Evolutionary conservation across 1,140 invertebrate species (phyloP).

Genomic region (Macrostomum lignano): DNA sequence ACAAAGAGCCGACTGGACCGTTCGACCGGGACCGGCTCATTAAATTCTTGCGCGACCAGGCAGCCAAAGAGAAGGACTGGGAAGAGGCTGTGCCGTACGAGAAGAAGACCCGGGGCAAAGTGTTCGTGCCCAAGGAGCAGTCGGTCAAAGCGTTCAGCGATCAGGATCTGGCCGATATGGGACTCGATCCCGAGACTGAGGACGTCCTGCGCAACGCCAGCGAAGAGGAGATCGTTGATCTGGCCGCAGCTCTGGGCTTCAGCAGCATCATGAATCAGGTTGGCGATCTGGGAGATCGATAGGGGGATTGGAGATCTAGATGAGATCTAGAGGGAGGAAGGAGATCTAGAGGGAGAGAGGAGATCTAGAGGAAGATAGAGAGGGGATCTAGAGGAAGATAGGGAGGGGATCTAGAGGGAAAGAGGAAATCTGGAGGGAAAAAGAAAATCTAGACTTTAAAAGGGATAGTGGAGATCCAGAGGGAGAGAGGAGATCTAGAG

Average conservation of each 20-base stretch:
- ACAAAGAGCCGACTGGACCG: constrained; percentile 71
- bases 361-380: too few species aligned
- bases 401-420: too few species aligned
- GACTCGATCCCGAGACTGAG: constrained; percentile 15
- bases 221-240: constrained; percentile 92
- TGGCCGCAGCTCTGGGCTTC: constrained; percentile 90
- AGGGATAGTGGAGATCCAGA: too few species aligned
- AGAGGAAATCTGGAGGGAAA: too few species aligned
- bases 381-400: too few species aligned
- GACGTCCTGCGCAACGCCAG: constrained; percentile 43
- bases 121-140: constrained; percentile 50
- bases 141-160: constrained; percentile 29
- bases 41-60: constrained; percentile 71
- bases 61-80: constrained; percentile 77
- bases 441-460: too few species aligned
- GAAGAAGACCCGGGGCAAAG: constrained; percentile 34
- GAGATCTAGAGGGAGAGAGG: too few species aligned
- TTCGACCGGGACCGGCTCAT: constrained; percentile 64
- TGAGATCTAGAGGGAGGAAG: too few species aligned
- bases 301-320: too few species aligned
- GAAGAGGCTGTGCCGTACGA: constrained; percentile 77
- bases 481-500: too few species aligned
- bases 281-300: too few species aligned
- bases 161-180: constrained; percentile 11
- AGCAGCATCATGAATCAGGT: constrained; percentile 99